Conservation (phyloP, 2,113 vertebrate genomes). For the Suricata suricatta region DNA sequence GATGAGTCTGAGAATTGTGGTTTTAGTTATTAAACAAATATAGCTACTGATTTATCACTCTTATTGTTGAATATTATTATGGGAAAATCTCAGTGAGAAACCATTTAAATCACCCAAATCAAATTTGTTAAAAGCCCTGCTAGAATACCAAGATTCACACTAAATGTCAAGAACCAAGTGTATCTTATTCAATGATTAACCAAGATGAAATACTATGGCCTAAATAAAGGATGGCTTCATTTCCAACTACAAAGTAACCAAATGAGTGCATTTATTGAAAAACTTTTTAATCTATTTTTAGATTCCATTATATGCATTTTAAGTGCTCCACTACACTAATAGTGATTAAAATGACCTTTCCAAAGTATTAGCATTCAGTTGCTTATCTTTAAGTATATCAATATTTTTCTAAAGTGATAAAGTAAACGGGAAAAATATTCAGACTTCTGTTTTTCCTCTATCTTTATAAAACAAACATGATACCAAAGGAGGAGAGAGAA, state of each 20-base stretch:
- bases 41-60: background rate
- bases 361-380: slow-evolving; percentile 61
- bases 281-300: slow-evolving; percentile 12
- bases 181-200: background rate
- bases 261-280: slow-evolving; percentile 33
- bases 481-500: slow-evolving; percentile 51
- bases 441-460: slow-evolving; percentile 22
- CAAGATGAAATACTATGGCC: background rate
- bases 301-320: slow-evolving; percentile 35
- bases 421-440: slow-evolving; percentile 51
- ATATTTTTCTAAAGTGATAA: slow-evolving; percentile 1
- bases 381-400: slow-evolving; percentile 35
- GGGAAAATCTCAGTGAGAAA: background rate
- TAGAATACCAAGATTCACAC: slow-evolving; percentile 11
- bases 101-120: background rate
- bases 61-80: background rate
- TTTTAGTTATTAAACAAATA: slow-evolving; percentile 15
- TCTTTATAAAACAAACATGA: slow-evolving; percentile 60
- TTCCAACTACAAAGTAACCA: slow-evolving; percentile 30
- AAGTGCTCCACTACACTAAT: slow-evolving; percentile 39
- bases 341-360: slow-evolving; percentile 65
- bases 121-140: slow-evolving; percentile 51
- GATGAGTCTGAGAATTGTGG: background rate
- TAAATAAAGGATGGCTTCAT: background rate
- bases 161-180: slow-evolving; percentile 39